Evolutionary conservation across 1,140 invertebrate species (phyloP).

Genomic region (Ridgeia piscesae): DNA sequence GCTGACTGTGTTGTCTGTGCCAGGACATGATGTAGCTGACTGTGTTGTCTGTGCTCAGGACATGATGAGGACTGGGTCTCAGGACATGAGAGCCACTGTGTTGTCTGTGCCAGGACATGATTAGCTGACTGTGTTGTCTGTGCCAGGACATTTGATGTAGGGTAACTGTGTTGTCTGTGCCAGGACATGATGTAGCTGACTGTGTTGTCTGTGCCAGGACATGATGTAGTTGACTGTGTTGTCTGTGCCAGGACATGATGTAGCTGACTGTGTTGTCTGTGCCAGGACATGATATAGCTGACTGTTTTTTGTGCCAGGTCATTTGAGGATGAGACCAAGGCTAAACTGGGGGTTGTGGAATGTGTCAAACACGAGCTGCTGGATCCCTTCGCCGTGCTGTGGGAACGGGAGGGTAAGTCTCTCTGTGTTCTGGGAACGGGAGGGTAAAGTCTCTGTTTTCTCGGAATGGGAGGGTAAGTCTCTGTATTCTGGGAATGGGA

Average conservation of each 20-base stretch:
- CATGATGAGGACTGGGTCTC: not conserved
- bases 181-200: too few relatives aligned
- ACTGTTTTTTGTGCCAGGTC: slow-evolving; percentile 66
- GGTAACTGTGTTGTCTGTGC: not conserved
- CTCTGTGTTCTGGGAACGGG: too few relatives aligned
- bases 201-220: slow-evolving; percentile 64
- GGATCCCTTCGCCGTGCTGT: slow-evolving; percentile 91
- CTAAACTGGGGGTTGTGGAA: slow-evolving; percentile 95
- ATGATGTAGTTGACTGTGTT: too few relatives aligned
- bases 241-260: not conserved
- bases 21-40: too few relatives aligned
- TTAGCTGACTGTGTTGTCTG: too few relatives aligned
- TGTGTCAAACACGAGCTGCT: slow-evolving; percentile 97
- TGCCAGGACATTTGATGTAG: not conserved
- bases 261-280: not conserved
- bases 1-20: slow-evolving; percentile 54
- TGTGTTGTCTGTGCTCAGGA: too few relatives aligned
- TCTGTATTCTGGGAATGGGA: too few relatives aligned
- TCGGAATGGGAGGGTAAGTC: too few relatives aligned
- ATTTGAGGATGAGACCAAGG: slow-evolving; percentile 96
- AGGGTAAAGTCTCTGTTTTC: too few relatives aligned
- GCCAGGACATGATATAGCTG: too few relatives aligned
- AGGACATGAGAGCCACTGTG: too few relatives aligned
- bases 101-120: too few relatives aligned
- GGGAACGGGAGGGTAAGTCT: slow-evolving; percentile 64